Base-by-base conservation (phyloP, 2,888 invertebrate species). In the Tholera decimalis region DNA sequence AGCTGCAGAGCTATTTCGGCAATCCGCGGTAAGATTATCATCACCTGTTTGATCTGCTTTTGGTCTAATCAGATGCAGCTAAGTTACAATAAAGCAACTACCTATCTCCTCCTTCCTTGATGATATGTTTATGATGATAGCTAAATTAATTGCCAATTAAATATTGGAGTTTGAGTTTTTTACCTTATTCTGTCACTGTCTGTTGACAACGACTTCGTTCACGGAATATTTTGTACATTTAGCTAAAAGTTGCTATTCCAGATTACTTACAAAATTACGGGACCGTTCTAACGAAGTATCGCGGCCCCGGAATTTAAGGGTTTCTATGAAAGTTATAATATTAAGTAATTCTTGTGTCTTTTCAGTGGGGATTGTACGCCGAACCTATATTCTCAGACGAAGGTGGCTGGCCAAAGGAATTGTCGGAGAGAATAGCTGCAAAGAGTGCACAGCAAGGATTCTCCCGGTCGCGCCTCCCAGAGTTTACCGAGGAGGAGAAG, bases 391-490 rank as follows among this genome's bases (percentile, higher is more conserved):
- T 92, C 79, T 90, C 90, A 5, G 70, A 87, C 7, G 80, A 92
- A 18, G 96, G 96, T 4, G 95, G 96, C 60, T 96, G 96, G 74
- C 96, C 96, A 8, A 63, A 51, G 8, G 70, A 78, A 5, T 15
- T 77, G 0, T 55, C 75, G 8, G 44, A 70, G 8, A 83, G 83
- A 26, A 88, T 96, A 0, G 95, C 93, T 0, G 85, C 87, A 15
- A 95, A 93, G 67, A 96, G 96, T 65, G 83, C 83, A 9, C 77
- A 81, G 5, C 95, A 96, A 82, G 95, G 95, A 0, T 93, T 88
- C 76, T 57, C 85, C 0, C 73, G 84, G 39, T 96, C 96, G 0
- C 88, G 96, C 1, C 79, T 96, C 49, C 96, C 96, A 0, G 79
- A 82, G n/a, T 96, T 96, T 77, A 91, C 93, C 0, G 82, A 87